These are phyloP conservation scores for Neoitamus cyanurus DNA, from an alignment of 2,888 invertebrate genomes.

Conservation along the genomic window DNA sequence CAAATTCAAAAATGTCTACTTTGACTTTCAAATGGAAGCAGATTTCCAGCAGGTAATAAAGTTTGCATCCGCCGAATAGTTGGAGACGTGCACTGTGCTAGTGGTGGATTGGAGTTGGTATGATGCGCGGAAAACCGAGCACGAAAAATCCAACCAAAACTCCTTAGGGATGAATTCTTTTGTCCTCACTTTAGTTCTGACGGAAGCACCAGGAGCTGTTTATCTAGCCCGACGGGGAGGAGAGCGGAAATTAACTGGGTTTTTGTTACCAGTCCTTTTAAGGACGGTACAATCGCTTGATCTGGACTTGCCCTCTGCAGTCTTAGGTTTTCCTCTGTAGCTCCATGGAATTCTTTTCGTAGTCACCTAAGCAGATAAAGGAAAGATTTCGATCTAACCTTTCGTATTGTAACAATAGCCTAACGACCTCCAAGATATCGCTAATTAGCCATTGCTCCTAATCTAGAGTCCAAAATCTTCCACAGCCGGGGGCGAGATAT, in stretches of 20 bases:
- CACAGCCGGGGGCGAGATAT: not conserved
- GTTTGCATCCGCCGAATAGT: not conserved
- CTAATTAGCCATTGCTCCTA: not conserved
- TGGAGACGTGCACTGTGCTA: not conserved
- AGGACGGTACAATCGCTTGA: not conserved
- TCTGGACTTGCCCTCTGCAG: not conserved
- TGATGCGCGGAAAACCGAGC: not conserved
- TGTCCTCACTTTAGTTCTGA: not conserved
- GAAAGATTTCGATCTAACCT: too few relatives aligned
- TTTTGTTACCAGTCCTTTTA: not conserved
- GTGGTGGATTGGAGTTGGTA: not conserved
- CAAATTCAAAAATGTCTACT: conserved; percentile 5
- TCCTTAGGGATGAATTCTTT: not conserved
- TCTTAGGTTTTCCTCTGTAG: not conserved
- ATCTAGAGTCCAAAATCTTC: not conserved
- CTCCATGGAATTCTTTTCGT: not conserved
- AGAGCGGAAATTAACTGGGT: not conserved
- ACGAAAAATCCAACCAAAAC: not conserved
- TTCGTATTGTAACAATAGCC: too few relatives aligned
- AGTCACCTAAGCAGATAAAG: not conserved
- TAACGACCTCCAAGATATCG: not conserved
- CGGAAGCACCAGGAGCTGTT: not conserved
- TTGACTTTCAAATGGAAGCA: conserved; percentile 27
- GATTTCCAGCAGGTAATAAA: conserved; percentile 22
- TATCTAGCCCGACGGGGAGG: not conserved